Evolutionary conservation across 2,797 vertebrate species (phyloP).

Genomic region (Telmatherina bonti): DNA sequence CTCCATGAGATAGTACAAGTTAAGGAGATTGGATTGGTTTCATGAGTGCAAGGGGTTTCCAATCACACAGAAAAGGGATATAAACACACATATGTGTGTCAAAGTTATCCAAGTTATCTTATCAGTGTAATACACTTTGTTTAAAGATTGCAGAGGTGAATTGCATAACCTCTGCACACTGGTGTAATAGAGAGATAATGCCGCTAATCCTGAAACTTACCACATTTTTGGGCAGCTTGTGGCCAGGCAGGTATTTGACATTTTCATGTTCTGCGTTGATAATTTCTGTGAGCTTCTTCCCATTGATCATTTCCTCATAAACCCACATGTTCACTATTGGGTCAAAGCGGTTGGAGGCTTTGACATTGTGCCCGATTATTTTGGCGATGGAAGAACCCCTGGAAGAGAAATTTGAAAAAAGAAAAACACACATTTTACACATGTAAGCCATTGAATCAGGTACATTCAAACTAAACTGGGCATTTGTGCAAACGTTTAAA

Average conservation of each 20-base stretch:
- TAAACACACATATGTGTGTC: neutral
- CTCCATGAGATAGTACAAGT: neutral
- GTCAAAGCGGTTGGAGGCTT: constrained; percentile 82
- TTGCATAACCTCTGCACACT: neutral
- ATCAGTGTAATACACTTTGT: constrained; percentile 1
- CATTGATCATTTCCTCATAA: constrained; percentile 84
- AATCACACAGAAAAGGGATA: neutral
- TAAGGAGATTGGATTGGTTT: neutral
- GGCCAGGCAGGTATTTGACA: constrained; percentile 86
- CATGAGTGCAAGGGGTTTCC: neutral
- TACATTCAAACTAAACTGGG: neutral
- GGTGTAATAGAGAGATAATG: neutral
- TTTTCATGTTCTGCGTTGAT: constrained; percentile 89
- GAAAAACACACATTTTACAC: neutral
- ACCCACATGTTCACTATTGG: constrained; percentile 88
- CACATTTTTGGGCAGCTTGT: constrained; percentile 86
- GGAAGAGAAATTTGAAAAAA: constrained; percentile 3
- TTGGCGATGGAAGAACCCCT: constrained; percentile 89
- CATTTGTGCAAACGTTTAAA: neutral
- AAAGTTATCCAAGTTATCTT: constrained; percentile 18
- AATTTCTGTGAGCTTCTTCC: constrained; percentile 85
- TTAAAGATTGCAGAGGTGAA: neutral
- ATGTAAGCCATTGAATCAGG: neutral
- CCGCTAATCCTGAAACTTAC: constrained; percentile 62
- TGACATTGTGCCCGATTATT: constrained; percentile 86